A percentile compares a stretch with the other conserved stretches of the same genome.
phyloP scores from a whole-genome alignment of 2,113 vertebrate genomes.

The Nycticebus coucang region DNA sequence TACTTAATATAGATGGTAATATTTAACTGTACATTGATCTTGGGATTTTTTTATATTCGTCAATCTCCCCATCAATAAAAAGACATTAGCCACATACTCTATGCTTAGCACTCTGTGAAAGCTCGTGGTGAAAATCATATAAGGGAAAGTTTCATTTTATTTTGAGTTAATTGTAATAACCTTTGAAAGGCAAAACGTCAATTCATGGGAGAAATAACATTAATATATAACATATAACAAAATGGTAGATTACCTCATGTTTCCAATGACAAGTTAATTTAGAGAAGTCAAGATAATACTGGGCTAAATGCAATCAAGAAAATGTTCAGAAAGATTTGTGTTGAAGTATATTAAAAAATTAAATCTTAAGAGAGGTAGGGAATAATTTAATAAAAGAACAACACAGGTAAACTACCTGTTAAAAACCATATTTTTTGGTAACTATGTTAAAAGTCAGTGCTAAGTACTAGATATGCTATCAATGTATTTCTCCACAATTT shows the following conservation, averaged over 20 bases:
- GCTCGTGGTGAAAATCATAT: background rate
- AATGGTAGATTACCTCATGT: background rate
- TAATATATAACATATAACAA: background rate
- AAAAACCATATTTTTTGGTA: background rate
- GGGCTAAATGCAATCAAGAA: background rate
- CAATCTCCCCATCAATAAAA: background rate
- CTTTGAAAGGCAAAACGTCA: background rate
- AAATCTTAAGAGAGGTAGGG: background rate
- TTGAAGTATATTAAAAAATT: background rate
- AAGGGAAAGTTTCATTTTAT: background rate
- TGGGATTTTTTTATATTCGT: background rate
- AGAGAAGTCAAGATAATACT: background rate
- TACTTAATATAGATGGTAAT: slow-evolving; percentile 60
- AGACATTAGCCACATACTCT: background rate
- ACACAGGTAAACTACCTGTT: background rate
- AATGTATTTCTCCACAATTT: background rate
- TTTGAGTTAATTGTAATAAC: background rate
- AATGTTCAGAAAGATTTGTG: background rate
- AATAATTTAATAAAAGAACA: background rate
- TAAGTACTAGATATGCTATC: background rate
- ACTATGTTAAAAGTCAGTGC: background rate
- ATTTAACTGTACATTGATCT: slow-evolving; percentile 55
- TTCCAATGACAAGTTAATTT: slow-evolving; percentile 32
- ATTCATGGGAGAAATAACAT: background rate
- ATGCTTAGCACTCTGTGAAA: background rate